Percentiles rank a stretch among this genome's conserved stretches.
Evolutionary conservation across 1,140 invertebrate genomes (phyloP).

Genomic region (Aphaenogaster rudis): DNA sequence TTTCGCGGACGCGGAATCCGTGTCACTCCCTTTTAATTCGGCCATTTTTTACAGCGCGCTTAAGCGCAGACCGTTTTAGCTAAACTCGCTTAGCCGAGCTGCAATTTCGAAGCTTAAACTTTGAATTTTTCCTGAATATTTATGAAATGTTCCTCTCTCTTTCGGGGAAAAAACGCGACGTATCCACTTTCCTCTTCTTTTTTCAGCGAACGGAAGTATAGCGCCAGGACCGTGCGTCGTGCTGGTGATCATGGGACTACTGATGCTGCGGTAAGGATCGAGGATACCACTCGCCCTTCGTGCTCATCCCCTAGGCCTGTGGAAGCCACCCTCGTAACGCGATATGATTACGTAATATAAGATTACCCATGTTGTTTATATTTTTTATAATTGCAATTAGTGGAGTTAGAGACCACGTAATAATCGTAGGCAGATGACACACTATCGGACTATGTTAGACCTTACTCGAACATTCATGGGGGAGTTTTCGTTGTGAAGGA

Average conservation of each 20-base stretch:
- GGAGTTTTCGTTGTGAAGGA: background rate
- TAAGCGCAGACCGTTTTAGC: slow-evolving; percentile 4
- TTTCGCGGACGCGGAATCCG: slow-evolving; percentile 28
- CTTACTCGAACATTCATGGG: background rate
- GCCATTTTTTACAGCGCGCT: slow-evolving; percentile 5
- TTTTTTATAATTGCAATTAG: slow-evolving; percentile 80
- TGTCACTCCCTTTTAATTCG: slow-evolving; percentile 36
- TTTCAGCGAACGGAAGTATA: slow-evolving; percentile 71
- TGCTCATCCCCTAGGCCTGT: slow-evolving; percentile 67
- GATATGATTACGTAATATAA: slow-evolving; percentile 66
- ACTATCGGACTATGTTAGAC: slow-evolving; percentile 46
- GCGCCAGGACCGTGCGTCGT: slow-evolving; percentile 57
- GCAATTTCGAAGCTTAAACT: slow-evolving; percentile 27
- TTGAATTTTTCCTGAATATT: slow-evolving; percentile 50
- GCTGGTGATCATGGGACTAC: slow-evolving; percentile 61
- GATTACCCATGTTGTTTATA: slow-evolving; percentile 79
- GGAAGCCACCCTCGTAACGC: slow-evolving; percentile 5
- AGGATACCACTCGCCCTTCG: slow-evolving; percentile 14
- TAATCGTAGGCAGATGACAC: slow-evolving; percentile 56
- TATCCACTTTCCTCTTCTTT: slow-evolving; percentile 1
- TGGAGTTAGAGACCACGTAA: slow-evolving; percentile 63
- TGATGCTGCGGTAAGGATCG: slow-evolving; percentile 70
- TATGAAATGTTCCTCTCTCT: slow-evolving; percentile 27
- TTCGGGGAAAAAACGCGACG: background rate
- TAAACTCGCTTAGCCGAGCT: slow-evolving; percentile 19